Evolutionary conservation across 2,113 vertebrate genomes (phyloP).

Genomic region (Nannobrachium achirus): DNA sequence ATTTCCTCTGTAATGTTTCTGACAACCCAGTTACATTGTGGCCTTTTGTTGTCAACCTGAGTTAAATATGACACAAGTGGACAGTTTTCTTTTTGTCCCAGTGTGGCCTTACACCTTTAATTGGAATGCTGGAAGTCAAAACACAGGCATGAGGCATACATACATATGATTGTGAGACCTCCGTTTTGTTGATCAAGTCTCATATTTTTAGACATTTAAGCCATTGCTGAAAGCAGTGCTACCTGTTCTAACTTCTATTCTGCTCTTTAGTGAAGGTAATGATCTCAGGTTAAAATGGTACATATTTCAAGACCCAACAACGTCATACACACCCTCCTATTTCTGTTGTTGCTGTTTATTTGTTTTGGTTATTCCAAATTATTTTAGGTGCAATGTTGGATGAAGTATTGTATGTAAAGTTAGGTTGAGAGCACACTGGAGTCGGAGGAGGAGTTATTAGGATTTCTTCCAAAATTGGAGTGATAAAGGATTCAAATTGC

Average conservation of each 20-base stretch:
- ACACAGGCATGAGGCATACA: too few species aligned
- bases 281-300: conserved; percentile 68
- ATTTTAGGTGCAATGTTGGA: conserved; percentile 14
- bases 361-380: conserved; percentile 11
- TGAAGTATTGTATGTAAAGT: conserved; percentile 1
- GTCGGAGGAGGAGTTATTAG: background rate
- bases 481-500: background rate
- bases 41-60: too few species aligned
- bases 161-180: too few species aligned
- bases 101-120: too few species aligned
- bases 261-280: conserved; percentile 44
- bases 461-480: conserved; percentile 10
- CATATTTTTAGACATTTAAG: too few species aligned
- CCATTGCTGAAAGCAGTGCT: background rate
- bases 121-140: conserved; percentile 31
- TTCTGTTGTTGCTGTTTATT: conserved; percentile 27
- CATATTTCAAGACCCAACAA: conserved; percentile 18
- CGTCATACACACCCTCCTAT: conserved; percentile 32
- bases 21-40: too few species aligned
- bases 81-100: too few species aligned
- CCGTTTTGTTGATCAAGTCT: too few species aligned
- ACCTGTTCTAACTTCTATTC: background rate
- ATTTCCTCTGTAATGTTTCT: too few species aligned
- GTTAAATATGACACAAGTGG: too few species aligned
- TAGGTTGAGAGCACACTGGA: conserved; percentile 20